phyloP scores from a whole-genome alignment of 2,113 vertebrate species.

The Myocastor coypus region DNA sequence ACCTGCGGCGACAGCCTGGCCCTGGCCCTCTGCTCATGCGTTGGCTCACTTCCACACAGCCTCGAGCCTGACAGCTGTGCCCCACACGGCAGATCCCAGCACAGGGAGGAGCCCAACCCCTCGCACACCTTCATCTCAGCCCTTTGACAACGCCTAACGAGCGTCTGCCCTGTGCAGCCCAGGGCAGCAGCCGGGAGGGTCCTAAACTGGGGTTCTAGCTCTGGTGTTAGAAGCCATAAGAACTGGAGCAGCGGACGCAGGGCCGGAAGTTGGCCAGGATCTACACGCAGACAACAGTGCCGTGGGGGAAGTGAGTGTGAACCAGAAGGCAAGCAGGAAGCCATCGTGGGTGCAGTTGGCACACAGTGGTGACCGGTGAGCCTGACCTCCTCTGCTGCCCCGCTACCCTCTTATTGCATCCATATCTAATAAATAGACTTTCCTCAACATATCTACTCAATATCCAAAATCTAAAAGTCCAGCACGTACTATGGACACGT shows the following conservation, averaged over 20 bases:
- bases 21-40: neutral
- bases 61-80: neutral
- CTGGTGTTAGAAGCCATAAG: accelerated
- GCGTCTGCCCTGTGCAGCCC: accelerated
- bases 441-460: accelerated
- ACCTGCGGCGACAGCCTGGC: accelerated
- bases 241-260: accelerated
- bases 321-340: accelerated
- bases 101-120: accelerated
- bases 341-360: accelerated
- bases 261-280: accelerated
- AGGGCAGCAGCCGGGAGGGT: too few relatives aligned
- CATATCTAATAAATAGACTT: neutral
- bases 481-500: accelerated
- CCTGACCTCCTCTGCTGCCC: accelerated
- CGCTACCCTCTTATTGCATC: neutral
- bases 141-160: neutral
- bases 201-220: accelerated
- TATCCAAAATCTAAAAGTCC: neutral
- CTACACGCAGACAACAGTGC: too few relatives aligned
- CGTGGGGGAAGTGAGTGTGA: neutral
- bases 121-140: accelerated
- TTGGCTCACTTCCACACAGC: neutral
- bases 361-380: too few relatives aligned
- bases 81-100: neutral